Conservation (phyloP, 2,797 vertebrate species). For the Ctenopoma kingsleyae region DNA sequence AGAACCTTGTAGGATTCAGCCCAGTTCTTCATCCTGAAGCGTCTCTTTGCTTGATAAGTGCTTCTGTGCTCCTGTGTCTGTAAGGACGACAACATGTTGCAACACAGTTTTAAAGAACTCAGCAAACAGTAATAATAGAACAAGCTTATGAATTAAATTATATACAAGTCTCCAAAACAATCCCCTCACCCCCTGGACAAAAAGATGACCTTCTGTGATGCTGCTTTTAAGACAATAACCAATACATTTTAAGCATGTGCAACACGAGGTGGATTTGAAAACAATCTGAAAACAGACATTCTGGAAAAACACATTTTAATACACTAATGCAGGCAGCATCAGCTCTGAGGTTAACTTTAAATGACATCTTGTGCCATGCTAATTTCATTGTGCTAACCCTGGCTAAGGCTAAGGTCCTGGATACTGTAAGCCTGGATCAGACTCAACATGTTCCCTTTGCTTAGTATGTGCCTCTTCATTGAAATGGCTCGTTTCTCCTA, state of each 20-base stretch:
- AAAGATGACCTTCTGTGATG: conserved; percentile 68
- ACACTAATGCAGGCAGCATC: conserved; percentile 43
- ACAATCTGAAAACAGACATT: conserved; percentile 67
- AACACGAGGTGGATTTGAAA: conserved; percentile 69
- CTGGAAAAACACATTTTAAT: conserved; percentile 32
- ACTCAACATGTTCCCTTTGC: conserved; percentile 32
- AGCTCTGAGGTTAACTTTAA: conserved; percentile 53
- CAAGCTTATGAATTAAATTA: conserved; percentile 70
- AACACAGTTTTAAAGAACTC: conserved; percentile 63
- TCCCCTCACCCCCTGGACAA: conserved; percentile 43
- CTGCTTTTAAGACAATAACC: conserved; percentile 79
- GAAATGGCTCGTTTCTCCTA: conserved; percentile 33
- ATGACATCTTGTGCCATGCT: conserved; percentile 47
- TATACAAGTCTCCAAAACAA: conserved; percentile 70
- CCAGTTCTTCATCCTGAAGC: conserved; percentile 52
- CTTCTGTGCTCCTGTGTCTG: conserved; percentile 68
- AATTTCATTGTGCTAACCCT: conserved; percentile 47
- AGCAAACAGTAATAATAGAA: conserved; percentile 62
- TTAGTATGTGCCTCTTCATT: conserved; percentile 39
- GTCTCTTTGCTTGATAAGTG: conserved; percentile 72
- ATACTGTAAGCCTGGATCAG: conserved; percentile 36
- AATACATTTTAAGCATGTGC: conserved; percentile 82
- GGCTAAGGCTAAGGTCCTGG: conserved; percentile 43
- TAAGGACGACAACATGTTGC: conserved; percentile 56
- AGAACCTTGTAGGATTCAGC: conserved; percentile 50